These are phyloP conservation scores for Helicolenus hilgendorfi DNA, from an alignment of 2,797 vertebrate genomes.

Conservation along the genomic window DNA sequence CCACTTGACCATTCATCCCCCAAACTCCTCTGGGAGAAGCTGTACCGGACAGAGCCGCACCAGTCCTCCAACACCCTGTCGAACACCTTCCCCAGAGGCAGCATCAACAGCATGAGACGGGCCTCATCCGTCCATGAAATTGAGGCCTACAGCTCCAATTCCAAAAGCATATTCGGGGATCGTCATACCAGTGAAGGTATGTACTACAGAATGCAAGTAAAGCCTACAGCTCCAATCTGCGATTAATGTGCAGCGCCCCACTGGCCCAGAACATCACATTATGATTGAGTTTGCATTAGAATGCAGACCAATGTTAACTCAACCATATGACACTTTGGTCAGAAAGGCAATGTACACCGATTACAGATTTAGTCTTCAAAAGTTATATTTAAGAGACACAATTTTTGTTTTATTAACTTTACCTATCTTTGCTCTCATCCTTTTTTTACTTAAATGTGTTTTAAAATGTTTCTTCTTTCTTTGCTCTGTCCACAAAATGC, in stretches of 20 bases:
- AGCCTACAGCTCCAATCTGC: background rate
- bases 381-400: background rate
- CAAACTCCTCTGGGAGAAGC: conserved; percentile 94
- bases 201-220: background rate
- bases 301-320: background rate
- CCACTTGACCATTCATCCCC: conserved; percentile 97
- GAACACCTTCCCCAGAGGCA: conserved; percentile 95
- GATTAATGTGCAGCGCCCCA: background rate
- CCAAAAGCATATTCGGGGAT: conserved; percentile 94
- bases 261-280: background rate
- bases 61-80: conserved; percentile 93
- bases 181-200: conserved; percentile 96
- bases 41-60: conserved; percentile 93
- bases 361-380: background rate
- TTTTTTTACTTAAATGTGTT: background rate
- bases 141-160: conserved; percentile 94
- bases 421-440: conserved; percentile 54
- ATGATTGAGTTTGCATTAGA: background rate
- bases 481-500: conserved; percentile 73
- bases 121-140: conserved; percentile 98
- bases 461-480: conserved; percentile 66
- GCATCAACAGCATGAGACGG: conserved; percentile 95
- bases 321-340: background rate
- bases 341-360: background rate
- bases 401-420: background rate